A percentile compares a stretch with the other conserved stretches of the same genome.
Conservation (phyloP, 2,797 vertebrate genomes). For the Pygocentrus nattereri region DNA sequence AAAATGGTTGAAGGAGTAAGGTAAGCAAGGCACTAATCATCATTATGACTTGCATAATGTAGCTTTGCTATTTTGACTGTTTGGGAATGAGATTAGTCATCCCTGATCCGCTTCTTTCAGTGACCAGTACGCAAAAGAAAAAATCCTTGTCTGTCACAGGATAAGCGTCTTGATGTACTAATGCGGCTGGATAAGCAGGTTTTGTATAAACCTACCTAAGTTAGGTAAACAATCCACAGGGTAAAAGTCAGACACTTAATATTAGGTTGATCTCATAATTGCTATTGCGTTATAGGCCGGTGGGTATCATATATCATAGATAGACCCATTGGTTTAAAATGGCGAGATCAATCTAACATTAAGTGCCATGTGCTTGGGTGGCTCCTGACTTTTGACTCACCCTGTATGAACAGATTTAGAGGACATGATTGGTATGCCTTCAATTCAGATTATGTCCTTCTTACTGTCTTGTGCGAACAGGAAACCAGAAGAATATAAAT, state of each 20-base stretch:
- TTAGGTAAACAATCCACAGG: not conserved
- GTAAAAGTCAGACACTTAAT: not conserved
- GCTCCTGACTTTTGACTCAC: too few relatives aligned
- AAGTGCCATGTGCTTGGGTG: too few relatives aligned
- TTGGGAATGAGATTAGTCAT: slow-evolving; percentile 38
- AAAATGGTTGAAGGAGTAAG: not conserved
- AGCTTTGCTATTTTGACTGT: slow-evolving; percentile 33
- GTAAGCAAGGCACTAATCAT: slow-evolving; percentile 39
- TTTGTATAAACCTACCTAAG: not conserved
- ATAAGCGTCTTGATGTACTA: not conserved
- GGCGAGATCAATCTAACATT: too few relatives aligned
- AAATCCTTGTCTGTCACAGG: not conserved
- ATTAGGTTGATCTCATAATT: not conserved
- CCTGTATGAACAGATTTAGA: not conserved
- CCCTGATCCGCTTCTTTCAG: slow-evolving; percentile 17
- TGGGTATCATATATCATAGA: too few relatives aligned
- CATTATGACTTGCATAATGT: slow-evolving; percentile 47
- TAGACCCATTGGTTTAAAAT: too few relatives aligned
- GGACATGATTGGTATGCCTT: too few relatives aligned
- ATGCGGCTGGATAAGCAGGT: not conserved
- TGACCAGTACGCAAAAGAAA: slow-evolving; percentile 5
- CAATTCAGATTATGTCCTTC: too few relatives aligned
- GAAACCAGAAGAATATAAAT: not conserved
- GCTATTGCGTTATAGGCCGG: too few relatives aligned
- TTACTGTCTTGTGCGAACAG: too few relatives aligned